Evolutionary conservation across 2,888 invertebrate genomes (phyloP).

Genomic region (Drosophila borealis): DNA sequence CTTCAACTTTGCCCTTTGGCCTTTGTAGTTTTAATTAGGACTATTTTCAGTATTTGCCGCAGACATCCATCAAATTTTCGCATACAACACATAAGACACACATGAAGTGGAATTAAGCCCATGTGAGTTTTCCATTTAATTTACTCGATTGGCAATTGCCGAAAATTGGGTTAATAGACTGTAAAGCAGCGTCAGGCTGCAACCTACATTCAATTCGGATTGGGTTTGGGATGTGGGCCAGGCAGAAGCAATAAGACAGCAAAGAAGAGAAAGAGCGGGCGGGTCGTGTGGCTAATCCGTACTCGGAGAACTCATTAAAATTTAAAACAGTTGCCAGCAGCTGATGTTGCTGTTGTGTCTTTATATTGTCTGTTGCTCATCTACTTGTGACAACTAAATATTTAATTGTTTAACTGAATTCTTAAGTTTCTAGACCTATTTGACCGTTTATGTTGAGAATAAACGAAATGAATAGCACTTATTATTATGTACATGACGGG

Average conservation of each 20-base stretch:
- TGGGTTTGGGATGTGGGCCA: slow-evolving; percentile 5
- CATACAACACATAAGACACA: slow-evolving; percentile 19
- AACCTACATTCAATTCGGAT: slow-evolving; percentile 68
- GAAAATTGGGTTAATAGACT: slow-evolving; percentile 83
- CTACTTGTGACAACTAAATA: slow-evolving; percentile 33
- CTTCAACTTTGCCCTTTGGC: slow-evolving; percentile 9
- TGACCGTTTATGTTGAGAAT: slow-evolving; percentile 17
- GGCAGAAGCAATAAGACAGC: background rate
- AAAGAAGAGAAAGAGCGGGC: slow-evolving; percentile 1
- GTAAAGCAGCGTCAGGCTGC: slow-evolving; percentile 66
- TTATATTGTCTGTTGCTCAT: slow-evolving; percentile 9
- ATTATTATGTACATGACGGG: slow-evolving; percentile 23
- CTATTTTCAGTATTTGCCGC: background rate
- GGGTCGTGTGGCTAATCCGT: slow-evolving; percentile 58
- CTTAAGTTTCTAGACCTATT: slow-evolving; percentile 19
- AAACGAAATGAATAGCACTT: slow-evolving; percentile 6
- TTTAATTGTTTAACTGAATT: slow-evolving; percentile 42
- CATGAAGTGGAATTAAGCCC: slow-evolving; percentile 21
- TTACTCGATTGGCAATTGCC: slow-evolving; percentile 71
- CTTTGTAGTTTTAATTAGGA: background rate
- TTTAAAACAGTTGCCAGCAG: slow-evolving; percentile 53
- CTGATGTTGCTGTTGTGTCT: slow-evolving; percentile 39
- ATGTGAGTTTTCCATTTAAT: slow-evolving; percentile 76
- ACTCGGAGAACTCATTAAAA: slow-evolving; percentile 71
- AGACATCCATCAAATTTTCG: slow-evolving; percentile 5